Conservation (phyloP, 2,113 vertebrate species). For the Podarcis cretensis region DNA sequence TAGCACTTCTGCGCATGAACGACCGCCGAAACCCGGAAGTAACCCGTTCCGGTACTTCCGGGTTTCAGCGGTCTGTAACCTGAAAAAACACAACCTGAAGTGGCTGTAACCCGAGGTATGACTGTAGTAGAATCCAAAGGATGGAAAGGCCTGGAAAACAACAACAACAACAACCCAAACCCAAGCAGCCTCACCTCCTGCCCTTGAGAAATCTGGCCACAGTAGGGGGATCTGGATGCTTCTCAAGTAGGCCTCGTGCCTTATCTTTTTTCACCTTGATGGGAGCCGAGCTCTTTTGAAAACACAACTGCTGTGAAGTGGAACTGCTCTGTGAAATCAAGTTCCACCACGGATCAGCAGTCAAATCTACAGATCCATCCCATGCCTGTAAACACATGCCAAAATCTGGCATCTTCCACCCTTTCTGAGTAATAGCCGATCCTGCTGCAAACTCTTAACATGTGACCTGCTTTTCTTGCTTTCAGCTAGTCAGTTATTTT, state of each 20-base stretch:
- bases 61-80: too few relatives aligned
- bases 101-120: too few relatives aligned
- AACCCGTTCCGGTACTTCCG: too few relatives aligned
- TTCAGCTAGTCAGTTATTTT: conserved; percentile 37
- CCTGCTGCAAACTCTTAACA: conserved; percentile 11
- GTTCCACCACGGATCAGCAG: conserved; percentile 49
- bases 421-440: conserved; percentile 46
- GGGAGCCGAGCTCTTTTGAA: conserved; percentile 3
- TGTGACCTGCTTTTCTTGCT: conserved; percentile 45
- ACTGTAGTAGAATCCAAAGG: too few relatives aligned
- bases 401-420: conserved; percentile 39
- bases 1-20: too few relatives aligned
- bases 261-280: neutral
- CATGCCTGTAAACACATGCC: conserved; percentile 53
- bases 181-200: neutral
- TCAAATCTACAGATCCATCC: conserved; percentile 58
- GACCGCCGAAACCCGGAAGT: too few relatives aligned
- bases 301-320: neutral
- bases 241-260: neutral
- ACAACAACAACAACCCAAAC: neutral
- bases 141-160: neutral
- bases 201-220: neutral
- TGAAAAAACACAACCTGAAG: too few relatives aligned
- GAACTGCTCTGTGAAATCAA: conserved; percentile 25
- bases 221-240: neutral